These are phyloP conservation scores for Amniataba percoides DNA, from an alignment of 2,797 vertebrate genomes.

Conservation along the genomic window DNA sequence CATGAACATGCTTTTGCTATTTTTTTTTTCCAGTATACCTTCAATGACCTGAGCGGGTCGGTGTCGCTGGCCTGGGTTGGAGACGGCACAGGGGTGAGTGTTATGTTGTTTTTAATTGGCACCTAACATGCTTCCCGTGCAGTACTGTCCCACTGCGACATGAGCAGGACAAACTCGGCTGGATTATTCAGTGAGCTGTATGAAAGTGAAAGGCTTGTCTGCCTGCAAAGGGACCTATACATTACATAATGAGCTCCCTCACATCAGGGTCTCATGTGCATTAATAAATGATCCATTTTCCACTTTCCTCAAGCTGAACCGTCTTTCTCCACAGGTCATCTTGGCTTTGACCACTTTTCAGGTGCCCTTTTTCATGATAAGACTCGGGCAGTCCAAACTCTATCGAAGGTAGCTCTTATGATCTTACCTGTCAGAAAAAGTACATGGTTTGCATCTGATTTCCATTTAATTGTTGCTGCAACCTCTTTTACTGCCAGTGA, in stretches of 20 bases:
- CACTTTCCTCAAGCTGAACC: slow-evolving; percentile 33
- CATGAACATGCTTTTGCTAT: slow-evolving; percentile 5
- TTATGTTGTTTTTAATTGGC: slow-evolving; percentile 19
- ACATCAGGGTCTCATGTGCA: neutral
- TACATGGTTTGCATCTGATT: slow-evolving; percentile 17
- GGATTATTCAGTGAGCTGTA: slow-evolving; percentile 3
- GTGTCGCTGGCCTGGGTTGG: slow-evolving; percentile 96
- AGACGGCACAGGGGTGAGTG: slow-evolving; percentile 94
- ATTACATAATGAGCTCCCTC: slow-evolving; percentile 23
- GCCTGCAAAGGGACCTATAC: slow-evolving; percentile 2
- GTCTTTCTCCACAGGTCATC: slow-evolving; percentile 87
- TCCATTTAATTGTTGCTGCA: slow-evolving; percentile 38
- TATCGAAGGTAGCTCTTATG: slow-evolving; percentile 89
- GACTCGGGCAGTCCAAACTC: slow-evolving; percentile 92
- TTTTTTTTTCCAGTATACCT: slow-evolving; percentile 83
- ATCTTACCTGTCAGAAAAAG: neutral
- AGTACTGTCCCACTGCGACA: slow-evolving; percentile 16
- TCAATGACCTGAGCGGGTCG: slow-evolving; percentile 92
- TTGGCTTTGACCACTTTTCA: slow-evolving; percentile 94
- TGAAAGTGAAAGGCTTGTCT: neutral
- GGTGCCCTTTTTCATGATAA: slow-evolving; percentile 91
- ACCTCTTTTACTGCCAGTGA: slow-evolving; percentile 80
- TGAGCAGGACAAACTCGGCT: neutral
- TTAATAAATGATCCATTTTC: slow-evolving; percentile 32
- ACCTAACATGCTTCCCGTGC: neutral